phyloP scores from a whole-genome alignment of 2,113 vertebrate species.

The Raja brachyura region DNA sequence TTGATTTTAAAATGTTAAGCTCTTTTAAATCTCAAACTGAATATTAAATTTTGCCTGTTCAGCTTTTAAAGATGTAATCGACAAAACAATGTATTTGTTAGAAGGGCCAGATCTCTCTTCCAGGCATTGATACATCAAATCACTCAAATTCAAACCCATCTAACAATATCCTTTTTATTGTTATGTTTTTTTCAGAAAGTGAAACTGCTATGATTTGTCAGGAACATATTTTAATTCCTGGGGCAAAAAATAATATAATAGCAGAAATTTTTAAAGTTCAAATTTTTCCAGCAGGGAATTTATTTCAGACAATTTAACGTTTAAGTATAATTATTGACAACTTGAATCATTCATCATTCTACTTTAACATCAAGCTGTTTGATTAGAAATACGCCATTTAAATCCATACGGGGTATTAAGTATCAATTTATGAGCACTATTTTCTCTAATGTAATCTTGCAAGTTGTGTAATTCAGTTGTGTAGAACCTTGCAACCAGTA shows the following conservation, averaged over 20 bases:
- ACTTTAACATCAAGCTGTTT: neutral
- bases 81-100: neutral
- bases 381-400: neutral
- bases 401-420: neutral
- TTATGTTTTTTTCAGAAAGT: neutral
- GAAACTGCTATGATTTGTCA: neutral
- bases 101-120: neutral
- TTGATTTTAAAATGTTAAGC: neutral
- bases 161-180: neutral
- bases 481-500: neutral
- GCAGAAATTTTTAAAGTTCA: neutral
- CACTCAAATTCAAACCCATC: neutral
- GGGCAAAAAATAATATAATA: neutral
- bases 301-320: too few species aligned
- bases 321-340: neutral
- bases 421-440: neutral
- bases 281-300: neutral
- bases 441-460: neutral
- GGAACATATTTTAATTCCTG: constrained; percentile 6
- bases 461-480: neutral
- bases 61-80: neutral
- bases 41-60: neutral
- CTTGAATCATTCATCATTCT: neutral
- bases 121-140: neutral
- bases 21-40: neutral